phyloP scores from a whole-genome alignment of 2,888 invertebrate genomes.

The Apantesis nais region DNA sequence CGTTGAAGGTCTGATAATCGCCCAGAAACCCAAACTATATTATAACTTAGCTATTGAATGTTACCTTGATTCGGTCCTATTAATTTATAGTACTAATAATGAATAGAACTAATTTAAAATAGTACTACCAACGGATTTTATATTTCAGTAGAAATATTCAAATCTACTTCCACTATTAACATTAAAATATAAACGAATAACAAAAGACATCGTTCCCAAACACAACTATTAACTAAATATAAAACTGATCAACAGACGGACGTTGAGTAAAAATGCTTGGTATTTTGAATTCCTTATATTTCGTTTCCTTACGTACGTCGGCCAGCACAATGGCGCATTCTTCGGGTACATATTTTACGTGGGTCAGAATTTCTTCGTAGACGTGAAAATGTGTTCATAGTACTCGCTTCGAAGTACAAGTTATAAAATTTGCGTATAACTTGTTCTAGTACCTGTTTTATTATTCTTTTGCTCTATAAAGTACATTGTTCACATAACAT shows the following conservation, averaged over 20 bases:
- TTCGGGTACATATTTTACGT: constrained; percentile 44
- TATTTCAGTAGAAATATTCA: background rate
- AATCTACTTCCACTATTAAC: background rate
- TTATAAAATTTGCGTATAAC: constrained; percentile 28
- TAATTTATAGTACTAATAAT: background rate
- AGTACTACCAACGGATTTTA: background rate
- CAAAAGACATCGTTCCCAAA: background rate
- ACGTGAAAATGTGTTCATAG: constrained; percentile 39
- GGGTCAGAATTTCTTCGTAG: constrained; percentile 35
- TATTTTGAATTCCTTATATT: constrained; percentile 34
- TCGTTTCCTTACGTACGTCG: constrained; percentile 28
- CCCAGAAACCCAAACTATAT: background rate
- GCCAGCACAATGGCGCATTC: constrained; percentile 41
- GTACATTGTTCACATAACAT: background rate
- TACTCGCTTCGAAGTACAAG: constrained; percentile 27
- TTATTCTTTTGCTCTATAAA: background rate
- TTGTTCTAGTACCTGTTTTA: background rate
- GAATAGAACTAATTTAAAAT: background rate
- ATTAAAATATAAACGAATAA: background rate
- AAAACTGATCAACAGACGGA: constrained; percentile 22
- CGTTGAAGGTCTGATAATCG: background rate
- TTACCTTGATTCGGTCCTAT: background rate
- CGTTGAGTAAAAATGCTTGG: constrained; percentile 25
- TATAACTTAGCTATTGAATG: background rate
- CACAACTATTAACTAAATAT: constrained; percentile 10